Evolutionary conservation across 1,140 invertebrate species (phyloP).

Genomic region (Polypedilum vanderplanki): DNA sequence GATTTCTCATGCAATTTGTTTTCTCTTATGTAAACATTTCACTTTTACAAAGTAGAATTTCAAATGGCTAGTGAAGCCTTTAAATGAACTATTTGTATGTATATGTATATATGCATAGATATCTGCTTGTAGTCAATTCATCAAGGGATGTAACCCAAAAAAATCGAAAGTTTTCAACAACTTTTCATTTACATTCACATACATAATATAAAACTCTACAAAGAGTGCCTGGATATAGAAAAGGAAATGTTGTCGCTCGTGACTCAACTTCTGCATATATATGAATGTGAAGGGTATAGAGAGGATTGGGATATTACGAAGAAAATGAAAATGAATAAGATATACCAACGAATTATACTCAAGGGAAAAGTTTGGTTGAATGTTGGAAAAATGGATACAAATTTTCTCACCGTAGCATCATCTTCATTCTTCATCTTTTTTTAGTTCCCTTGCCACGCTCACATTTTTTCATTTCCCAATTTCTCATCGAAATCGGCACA

Average conservation of each 20-base stretch:
- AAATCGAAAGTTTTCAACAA: conserved; percentile 8
- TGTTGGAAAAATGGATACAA: not conserved
- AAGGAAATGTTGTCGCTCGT: not conserved
- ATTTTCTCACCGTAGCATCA: not conserved
- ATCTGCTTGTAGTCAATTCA: not conserved
- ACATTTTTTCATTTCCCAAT: too few relatives aligned
- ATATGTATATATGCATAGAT: not conserved
- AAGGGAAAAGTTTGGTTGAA: not conserved
- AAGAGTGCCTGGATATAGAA: not conserved
- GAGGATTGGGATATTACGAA: not conserved
- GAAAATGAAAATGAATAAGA: conserved; percentile 6
- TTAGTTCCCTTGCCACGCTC: too few relatives aligned
- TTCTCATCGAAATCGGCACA: too few relatives aligned
- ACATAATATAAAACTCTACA: not conserved
- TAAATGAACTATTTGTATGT: not conserved
- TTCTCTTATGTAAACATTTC: not conserved
- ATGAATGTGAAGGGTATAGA: not conserved
- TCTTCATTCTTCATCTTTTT: too few relatives aligned
- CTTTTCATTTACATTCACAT: not conserved
- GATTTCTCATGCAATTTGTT: not conserved
- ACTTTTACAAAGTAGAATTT: not conserved
- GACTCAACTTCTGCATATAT: not conserved
- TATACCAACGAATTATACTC: conserved; percentile 12
- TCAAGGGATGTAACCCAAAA: conserved; percentile 16
- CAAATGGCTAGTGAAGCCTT: not conserved